Percentiles rank a stretch among this genome's conserved stretches.
These are phyloP conservation scores for Monochamus saltuarius DNA, from an alignment of 1,140 invertebrate genomes.

Conservation along the genomic window DNA sequence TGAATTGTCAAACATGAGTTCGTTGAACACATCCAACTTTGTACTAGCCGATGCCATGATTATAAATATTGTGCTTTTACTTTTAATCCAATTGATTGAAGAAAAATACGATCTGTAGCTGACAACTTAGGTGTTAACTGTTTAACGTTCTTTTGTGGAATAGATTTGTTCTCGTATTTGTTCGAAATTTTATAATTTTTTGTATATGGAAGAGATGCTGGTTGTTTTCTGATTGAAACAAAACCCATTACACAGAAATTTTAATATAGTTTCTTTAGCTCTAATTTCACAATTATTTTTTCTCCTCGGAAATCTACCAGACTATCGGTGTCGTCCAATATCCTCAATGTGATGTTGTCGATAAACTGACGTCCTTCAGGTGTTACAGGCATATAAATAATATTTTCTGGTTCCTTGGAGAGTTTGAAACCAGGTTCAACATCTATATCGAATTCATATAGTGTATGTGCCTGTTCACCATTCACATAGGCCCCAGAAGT, in stretches of 20 bases:
- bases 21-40: slow-evolving; percentile 4
- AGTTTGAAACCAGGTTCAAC: slow-evolving; percentile 17
- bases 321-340: not conserved
- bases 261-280: slow-evolving; percentile 11
- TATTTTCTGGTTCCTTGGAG: slow-evolving; percentile 16
- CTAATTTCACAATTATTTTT: slow-evolving; percentile 7
- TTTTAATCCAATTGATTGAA: too few species aligned
- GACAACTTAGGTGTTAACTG: too few species aligned
- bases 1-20: slow-evolving; percentile 11
- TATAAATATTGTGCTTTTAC: too few species aligned
- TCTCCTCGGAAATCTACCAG: slow-evolving; percentile 8
- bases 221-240: too few species aligned
- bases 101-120: too few species aligned
- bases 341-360: slow-evolving; percentile 10
- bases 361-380: slow-evolving; percentile 12
- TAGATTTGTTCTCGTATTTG: too few species aligned
- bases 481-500: slow-evolving; percentile 17
- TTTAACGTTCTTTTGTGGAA: too few species aligned
- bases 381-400: slow-evolving; percentile 20
- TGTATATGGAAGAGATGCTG: too few species aligned
- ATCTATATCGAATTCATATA: slow-evolving; percentile 19
- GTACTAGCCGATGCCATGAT: too few species aligned
- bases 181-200: too few species aligned
- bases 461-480: slow-evolving; percentile 7
- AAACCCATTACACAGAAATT: too few species aligned